Base-by-base conservation (phyloP, 2,113 vertebrate genomes). In the Cariama cristata region DNA sequence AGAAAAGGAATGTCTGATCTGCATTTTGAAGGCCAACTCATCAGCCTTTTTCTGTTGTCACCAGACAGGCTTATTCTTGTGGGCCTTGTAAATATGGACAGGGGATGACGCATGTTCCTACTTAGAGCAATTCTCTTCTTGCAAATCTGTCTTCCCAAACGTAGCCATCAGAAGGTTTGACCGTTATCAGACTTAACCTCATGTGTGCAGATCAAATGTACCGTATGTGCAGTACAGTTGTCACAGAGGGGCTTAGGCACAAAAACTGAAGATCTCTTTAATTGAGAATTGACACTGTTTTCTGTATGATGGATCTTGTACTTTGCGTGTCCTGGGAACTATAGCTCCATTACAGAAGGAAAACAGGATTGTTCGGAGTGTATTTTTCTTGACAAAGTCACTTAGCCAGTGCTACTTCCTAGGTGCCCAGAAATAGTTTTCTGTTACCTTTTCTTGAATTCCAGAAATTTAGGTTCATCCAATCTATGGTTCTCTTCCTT, bases 161-260 rank as follows among this genome's bases (percentile, higher is more conserved):
- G 1, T 13, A 53, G 52, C 42, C n/a, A 7, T 52, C 15, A 8
- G 69, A 45, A 33, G 21, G 38, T n/a, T 53, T 72, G 90, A 15
- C 72, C 2, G 2, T 68, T 56, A 5, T 5, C 56, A 66, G 55
- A 20, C 18, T 79, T 82, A 1, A 1, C 6, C 30, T 68, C 13
- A 6, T 12, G 10, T 0, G 0, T 40, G 45, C n/a, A 59, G 33
- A 35, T 59, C 7, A 16, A 1, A 16, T 20, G n/a, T 72, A 38
- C 44, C 0, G 0, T 12, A 0, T 16, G 5, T 81, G 35, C 4
- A 0, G 18, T 45, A 8, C 58, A 69, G 33, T 18, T n/a, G 2
- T 74, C 15, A 17, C 20, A 44, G 53, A 44, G 49, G 30, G n/a
- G n/a, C n/a, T 67, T n/a, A 40, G 24, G 19, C 28, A 16, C n/a